Evolutionary conservation across 2,888 invertebrate species (phyloP).

Genomic region (Eupithecia subumbrata): DNA sequence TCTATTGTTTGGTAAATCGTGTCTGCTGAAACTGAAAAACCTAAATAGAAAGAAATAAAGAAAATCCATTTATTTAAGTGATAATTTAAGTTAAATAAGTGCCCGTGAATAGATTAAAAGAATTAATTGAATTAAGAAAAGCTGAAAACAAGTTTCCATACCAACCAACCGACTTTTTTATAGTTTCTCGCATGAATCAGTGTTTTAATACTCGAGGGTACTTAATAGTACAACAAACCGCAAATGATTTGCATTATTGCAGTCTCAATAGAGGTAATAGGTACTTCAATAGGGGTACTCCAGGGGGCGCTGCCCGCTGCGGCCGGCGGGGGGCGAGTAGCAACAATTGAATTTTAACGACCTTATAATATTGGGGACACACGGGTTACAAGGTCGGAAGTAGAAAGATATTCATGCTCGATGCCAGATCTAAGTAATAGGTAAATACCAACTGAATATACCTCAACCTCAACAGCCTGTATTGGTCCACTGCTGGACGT

Average conservation of each 20-base stretch:
- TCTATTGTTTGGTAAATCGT: background rate
- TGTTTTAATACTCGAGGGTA: background rate
- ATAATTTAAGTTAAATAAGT: too few relatives aligned
- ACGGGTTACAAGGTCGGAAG: slow-evolving; percentile 48
- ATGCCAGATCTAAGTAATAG: background rate
- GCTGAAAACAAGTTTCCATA: background rate
- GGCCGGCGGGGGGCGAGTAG: slow-evolving; percentile 65
- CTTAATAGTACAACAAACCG: slow-evolving; percentile 63
- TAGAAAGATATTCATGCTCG: background rate
- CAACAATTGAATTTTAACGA: slow-evolving; percentile 84
- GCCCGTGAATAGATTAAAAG: background rate
- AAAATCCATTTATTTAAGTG: too few relatives aligned
- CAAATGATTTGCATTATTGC: slow-evolving; percentile 83
- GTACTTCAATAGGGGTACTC: slow-evolving; percentile 69
- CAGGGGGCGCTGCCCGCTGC: slow-evolving; percentile 47
- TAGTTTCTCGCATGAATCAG: background rate
- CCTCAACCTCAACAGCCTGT: too few relatives aligned
- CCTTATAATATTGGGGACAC: slow-evolving; percentile 67
- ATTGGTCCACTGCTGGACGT: too few relatives aligned
- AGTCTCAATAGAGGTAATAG: slow-evolving; percentile 78
- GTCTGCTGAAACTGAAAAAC: background rate
- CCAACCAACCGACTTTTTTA: background rate
- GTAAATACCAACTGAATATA: too few relatives aligned
- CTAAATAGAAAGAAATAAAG: too few relatives aligned
- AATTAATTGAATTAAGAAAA: background rate